Base-by-base conservation (phyloP, 2,797 vertebrate species). In the Smutsia gigantea region DNA sequence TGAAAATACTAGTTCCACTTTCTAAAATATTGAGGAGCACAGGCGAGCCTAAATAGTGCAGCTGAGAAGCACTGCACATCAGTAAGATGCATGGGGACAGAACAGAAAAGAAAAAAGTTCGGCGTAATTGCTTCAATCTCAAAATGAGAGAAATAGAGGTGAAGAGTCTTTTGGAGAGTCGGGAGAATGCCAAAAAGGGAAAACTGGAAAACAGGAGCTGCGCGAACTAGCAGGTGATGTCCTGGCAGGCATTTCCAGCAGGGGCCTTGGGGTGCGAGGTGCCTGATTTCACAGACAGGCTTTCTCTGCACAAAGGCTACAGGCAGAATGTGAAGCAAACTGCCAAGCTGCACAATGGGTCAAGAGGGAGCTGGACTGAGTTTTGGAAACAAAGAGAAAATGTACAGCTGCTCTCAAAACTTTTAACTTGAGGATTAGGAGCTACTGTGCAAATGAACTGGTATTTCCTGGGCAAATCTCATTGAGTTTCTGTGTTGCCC, bases 351-450 rank as follows among this genome's bases (percentile, higher is more conserved):
- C 96, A 97, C 77, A 93, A 66, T 74, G 88, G 98, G 97, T 98
- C 98, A 98, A 97, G 98, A 98, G 96, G 96, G 95, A 97, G 94
- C 87, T 98, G 97, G 97, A 97, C 69, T 78, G 0, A 78, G 90
- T 97, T 98, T 97, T 97, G 97, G 98, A 98, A 97, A 96, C 94
- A 97, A 96, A 95, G 64, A 98, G 98, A 98, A 95, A 97, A 90
- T 92, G 71, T 25, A 97, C 98, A 98, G 98, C 98, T 98, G 98
- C 95, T 98, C 92, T 74, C n/a, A 86, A 93, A 69, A 96, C 91
- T 97, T 98, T 97, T 97, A 97, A 98, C 90, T 75, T 66, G 96
- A 97, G 94, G 98, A 98, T 98, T 97, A 98, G 98, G 98, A 95
- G 96, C 98, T 97, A 97, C 34, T 93, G 4, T 97, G 97, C 83